Evolutionary conservation across 2,888 invertebrate species (phyloP).

Genomic region (Abscondita cerata): DNA sequence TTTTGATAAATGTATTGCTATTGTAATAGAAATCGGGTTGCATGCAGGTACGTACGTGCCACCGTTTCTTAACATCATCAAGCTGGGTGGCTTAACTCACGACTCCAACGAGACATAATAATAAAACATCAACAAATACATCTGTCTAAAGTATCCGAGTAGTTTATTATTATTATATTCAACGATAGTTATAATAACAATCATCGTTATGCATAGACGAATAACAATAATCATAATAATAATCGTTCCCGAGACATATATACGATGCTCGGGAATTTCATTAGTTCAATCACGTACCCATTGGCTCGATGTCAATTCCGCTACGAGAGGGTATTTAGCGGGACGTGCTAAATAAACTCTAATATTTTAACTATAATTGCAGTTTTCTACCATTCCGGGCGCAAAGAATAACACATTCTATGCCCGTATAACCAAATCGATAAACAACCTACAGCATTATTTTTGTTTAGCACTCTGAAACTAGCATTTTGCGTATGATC

Average conservation of each 20-base stretch:
- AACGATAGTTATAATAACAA: slow-evolving; percentile 44
- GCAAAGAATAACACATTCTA: too few species aligned
- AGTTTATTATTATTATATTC: slow-evolving; percentile 26
- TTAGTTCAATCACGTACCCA: slow-evolving; percentile 54
- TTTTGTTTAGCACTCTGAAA: too few species aligned
- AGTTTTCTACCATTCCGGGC: background rate
- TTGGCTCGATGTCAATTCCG: slow-evolving; percentile 38
- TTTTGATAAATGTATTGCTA: slow-evolving; percentile 52
- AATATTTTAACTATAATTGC: slow-evolving; percentile 18
- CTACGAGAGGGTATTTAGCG: slow-evolving; percentile 26
- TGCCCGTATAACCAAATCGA: too few species aligned
- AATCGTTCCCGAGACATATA: slow-evolving; percentile 56
- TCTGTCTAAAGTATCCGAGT: slow-evolving; percentile 22
- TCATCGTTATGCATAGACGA: slow-evolving; percentile 52
- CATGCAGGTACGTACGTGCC: slow-evolving; percentile 48
- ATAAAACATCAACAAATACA: slow-evolving; percentile 37
- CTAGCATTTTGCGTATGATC: too few species aligned
- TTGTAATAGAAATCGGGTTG: slow-evolving; percentile 53
- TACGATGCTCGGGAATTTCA: slow-evolving; percentile 54
- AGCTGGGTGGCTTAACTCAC: slow-evolving; percentile 45
- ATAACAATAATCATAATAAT: slow-evolving; percentile 59
- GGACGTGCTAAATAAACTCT: slow-evolving; percentile 24
- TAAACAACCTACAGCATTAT: too few species aligned
- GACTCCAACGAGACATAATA: slow-evolving; percentile 38
- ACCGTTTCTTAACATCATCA: slow-evolving; percentile 41